A percentile compares a stretch with the other conserved stretches of the same genome.
Conservation (phyloP, 2,797 vertebrate species). For the Silurus aristotelis region DNA sequence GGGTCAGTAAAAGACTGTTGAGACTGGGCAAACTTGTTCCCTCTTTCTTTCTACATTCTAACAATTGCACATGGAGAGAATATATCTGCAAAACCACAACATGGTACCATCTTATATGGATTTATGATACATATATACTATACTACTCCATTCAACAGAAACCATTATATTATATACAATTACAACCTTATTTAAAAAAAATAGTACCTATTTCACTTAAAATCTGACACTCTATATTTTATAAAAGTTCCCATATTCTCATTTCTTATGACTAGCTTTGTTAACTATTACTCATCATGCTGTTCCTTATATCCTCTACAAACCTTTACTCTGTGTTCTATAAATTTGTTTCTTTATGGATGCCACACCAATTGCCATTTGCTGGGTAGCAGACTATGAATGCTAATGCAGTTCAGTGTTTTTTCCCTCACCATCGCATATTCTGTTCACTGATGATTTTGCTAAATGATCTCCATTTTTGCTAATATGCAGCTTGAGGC, state of each 20-base stretch:
- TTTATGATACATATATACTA: not conserved
- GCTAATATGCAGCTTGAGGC: not conserved
- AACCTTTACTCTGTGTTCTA: not conserved
- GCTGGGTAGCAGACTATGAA: not conserved
- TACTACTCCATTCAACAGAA: not conserved
- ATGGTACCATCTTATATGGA: too few relatives aligned
- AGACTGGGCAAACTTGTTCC: conserved; percentile 50
- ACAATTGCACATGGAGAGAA: too few relatives aligned
- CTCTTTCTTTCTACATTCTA: conserved; percentile 49
- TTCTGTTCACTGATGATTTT: not conserved
- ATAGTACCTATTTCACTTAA: not conserved
- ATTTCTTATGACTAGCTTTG: not conserved
- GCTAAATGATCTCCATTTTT: conserved; percentile 2
- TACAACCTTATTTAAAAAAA: not conserved
- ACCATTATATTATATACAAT: not conserved
- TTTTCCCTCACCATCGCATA: not conserved
- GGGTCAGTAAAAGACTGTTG: conserved; percentile 71
- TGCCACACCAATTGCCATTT: not conserved
- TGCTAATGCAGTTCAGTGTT: not conserved
- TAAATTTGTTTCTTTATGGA: not conserved
- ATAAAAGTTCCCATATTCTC: not conserved
- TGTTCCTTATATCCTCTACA: not conserved
- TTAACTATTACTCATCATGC: not conserved
- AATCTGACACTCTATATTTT: not conserved
- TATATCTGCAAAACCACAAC: not conserved